phyloP scores from a whole-genome alignment of 2,113 vertebrate species.

The Cheirogaleus medius region DNA sequence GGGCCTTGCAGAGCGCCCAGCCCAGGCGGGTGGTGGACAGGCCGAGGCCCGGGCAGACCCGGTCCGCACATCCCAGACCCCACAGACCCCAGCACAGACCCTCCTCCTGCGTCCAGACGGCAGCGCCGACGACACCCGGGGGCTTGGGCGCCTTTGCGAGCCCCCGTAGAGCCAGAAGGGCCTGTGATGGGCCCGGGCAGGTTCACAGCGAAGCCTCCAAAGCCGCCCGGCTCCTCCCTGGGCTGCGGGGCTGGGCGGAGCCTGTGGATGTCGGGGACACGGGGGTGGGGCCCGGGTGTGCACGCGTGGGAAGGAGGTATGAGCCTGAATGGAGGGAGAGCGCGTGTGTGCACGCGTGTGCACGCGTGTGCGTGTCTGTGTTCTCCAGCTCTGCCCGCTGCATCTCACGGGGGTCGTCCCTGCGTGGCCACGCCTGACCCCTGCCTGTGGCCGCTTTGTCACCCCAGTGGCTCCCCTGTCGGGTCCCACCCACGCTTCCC shows the following conservation, averaged over 20 bases:
- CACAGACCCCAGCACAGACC: neutral
- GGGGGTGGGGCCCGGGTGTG: neutral
- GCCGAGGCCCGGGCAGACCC: neutral
- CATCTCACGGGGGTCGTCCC: neutral
- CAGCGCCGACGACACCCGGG: neutral
- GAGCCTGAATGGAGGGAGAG: neutral
- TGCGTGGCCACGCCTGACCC: neutral
- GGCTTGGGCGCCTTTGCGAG: neutral
- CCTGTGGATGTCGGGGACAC: too few species aligned
- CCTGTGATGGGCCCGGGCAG: neutral
- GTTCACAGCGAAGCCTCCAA: neutral
- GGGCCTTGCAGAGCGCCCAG: neutral
- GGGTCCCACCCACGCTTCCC: rapidly evolving
- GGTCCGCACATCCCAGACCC: neutral
- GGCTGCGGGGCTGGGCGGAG: neutral
- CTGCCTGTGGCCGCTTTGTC: neutral
- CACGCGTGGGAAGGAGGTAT: too few species aligned
- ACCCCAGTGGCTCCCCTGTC: neutral
- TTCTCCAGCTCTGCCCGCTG: neutral
- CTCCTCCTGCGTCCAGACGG: neutral
- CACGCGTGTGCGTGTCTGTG: neutral
- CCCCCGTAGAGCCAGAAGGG: neutral
- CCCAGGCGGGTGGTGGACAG: neutral
- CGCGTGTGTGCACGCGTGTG: rapidly evolving
- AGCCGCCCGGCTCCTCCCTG: rapidly evolving